Evolutionary conservation across 2,113 vertebrate genomes (phyloP), one percentile per base, ranked within the genome.

Genomic region (Aviceda subcristata): DNA sequence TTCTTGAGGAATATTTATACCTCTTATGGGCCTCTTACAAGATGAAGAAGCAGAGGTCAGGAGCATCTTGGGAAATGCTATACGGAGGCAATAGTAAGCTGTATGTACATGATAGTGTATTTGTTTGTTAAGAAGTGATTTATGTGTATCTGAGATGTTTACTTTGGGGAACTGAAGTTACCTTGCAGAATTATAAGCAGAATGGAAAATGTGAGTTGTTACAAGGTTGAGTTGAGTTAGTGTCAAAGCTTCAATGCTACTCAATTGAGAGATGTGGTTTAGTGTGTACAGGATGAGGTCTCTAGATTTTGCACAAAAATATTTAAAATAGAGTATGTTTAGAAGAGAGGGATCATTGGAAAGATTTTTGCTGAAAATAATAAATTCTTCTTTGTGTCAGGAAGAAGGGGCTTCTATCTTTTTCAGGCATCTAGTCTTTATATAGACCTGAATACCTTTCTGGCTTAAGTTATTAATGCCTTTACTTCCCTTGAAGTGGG

Each of bases 1-100:
- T 98, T 95, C 95, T 90, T 88, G 68, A 97, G 85, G 92, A 95
- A 92, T 97, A 96, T 98, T 98, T 97, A 91, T 95, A 76, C 53
- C 89, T 97, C 94, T 97, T 97, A 94, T 72, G 71, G 88, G 94
- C 51, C 83, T 96, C 89, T 93, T 53, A 32, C 0, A 17, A 93
- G 95, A 83, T 60, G 81, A 91, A 94, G 95, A 82, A 88, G 57
- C 77, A 91, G 77, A 97, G 97, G 95, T 94, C 22, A 60, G 92
- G 53, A 86, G 59, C 74, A 72, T 74, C 66, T 94, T 36, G 88
- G 82, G 94, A 92, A 80, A 92, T 34, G 81, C 69, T 93, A 29
- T 46, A 50, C 77, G 84, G 88, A 90, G 87, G 88, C 86, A 78
- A 27, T 20, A 45, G 82, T 63, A 95, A 86, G 79, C 80, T 96